Evolutionary conservation across 2,113 vertebrate species (phyloP).

Genomic region (Ptilorrhoa leucosticta): DNA sequence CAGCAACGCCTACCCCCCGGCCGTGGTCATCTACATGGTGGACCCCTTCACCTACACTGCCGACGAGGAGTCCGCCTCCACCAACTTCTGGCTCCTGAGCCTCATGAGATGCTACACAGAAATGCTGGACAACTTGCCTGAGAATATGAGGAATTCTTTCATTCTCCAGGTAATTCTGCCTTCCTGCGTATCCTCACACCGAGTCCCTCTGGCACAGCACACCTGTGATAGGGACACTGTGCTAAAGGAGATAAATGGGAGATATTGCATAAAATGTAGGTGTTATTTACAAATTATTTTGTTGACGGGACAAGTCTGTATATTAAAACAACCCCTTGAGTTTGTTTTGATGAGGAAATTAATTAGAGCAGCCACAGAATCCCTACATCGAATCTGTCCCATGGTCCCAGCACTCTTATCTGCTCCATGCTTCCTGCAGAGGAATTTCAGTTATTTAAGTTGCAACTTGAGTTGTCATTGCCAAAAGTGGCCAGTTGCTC

Average conservation of each 20-base stretch:
- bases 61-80: slow-evolving; percentile 82
- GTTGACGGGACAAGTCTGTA: background rate
- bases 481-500: background rate
- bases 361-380: background rate
- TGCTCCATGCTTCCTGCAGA: background rate
- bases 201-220: background rate
- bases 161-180: slow-evolving; percentile 84
- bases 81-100: slow-evolving; percentile 90
- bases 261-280: background rate
- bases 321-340: background rate
- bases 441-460: background rate
- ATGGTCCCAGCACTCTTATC: background rate
- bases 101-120: slow-evolving; percentile 94
- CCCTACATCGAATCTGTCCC: background rate
- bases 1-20: slow-evolving; percentile 85
- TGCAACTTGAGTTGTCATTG: background rate
- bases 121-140: slow-evolving; percentile 89
- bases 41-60: slow-evolving; percentile 89
- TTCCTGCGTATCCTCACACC: background rate
- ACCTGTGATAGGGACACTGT: accelerated
- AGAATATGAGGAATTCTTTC: slow-evolving; percentile 87
- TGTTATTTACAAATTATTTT: background rate
- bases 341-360: background rate
- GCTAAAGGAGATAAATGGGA: background rate
- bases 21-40: slow-evolving; percentile 93